Evolutionary conservation across 2,888 invertebrate genomes (phyloP), one percentile per base, ranked within the genome.

Genomic region (Hanleya hanleyi): DNA sequence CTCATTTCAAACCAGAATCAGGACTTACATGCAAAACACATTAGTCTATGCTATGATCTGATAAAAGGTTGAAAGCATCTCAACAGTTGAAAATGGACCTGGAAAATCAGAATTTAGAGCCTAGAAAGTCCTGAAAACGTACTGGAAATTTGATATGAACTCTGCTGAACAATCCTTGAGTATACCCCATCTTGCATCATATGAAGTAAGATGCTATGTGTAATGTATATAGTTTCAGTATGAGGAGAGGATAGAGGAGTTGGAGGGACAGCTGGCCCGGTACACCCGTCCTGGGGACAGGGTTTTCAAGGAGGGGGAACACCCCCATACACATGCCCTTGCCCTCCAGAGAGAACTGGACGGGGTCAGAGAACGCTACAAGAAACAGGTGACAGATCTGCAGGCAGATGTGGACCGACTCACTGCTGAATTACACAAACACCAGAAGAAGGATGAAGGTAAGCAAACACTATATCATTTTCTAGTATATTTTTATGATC

Each of bases 301-400:
- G n/a, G n/a, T n/a, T n/a, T n/a, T n/a, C n/a, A 69, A 74, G 41
- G 71, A 72, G 33, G 77, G 73, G 33, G 83, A 82, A 3, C 87
- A 85, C 66, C 88, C 88, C 22, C 86, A 87, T 72, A 85, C 85
- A n/a, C 85, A 86, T 76, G 76, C 83, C 9, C 67, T 81, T 41
- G 87, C 88, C 41, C 76, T 89, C 73, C 85, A 88, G 77, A 75
- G 81, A 41, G 88, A 89, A 73, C 78, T 89, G 73, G 87, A 88
- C 65, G 84, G 82, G 62, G 85, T 85, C n/a, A 79, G 83, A 62
- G 87, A 88, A 37, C 74, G 85, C 36, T 80, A 84, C 76, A 83
- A 81, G 64, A 80, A 81, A 36, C 84, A 85, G 74, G 76, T 84
- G n/a, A 75, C 81, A 22, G 86, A 87, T n/a, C 80, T 86, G 69